Conservation (phyloP, 1,140 invertebrate genomes). For the Drosophila insularis region DNA sequence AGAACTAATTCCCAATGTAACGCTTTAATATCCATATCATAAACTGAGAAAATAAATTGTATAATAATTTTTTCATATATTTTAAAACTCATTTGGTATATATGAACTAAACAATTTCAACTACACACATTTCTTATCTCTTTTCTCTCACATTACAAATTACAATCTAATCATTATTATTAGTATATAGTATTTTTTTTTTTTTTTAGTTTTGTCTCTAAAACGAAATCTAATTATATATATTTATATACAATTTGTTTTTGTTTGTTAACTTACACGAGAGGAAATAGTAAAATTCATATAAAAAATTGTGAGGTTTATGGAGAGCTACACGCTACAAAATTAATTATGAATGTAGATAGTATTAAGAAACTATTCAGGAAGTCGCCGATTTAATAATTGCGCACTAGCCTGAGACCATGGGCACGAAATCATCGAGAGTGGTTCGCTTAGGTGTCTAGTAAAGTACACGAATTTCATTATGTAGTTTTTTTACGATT, state of each 20-base stretch:
- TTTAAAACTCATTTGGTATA: conserved; percentile 56
- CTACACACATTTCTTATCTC: conserved; percentile 46
- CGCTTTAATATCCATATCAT: background rate
- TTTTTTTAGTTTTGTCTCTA: conserved; percentile 32
- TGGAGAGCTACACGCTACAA: conserved; percentile 36
- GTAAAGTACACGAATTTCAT: conserved; percentile 59
- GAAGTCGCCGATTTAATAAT: conserved; percentile 31
- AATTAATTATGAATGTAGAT: conserved; percentile 25
- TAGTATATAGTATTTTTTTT: conserved; percentile 16
- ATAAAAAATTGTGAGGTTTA: conserved; percentile 47
- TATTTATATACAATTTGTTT: conserved; percentile 61
- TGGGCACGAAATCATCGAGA: conserved; percentile 42
- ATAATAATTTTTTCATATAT: conserved; percentile 51
- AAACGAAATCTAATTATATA: conserved; percentile 34
- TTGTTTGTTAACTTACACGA: conserved; percentile 48
- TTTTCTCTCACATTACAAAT: conserved; percentile 20
- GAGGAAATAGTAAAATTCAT: conserved; percentile 55
- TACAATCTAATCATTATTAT: conserved; percentile 45
- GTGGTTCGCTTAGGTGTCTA: conserved; percentile 35
- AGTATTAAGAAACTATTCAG: conserved; percentile 33
- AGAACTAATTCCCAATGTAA: background rate
- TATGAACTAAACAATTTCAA: conserved; percentile 59
- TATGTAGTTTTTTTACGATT: conserved; percentile 12
- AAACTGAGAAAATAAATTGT: background rate
- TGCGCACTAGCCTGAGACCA: conserved; percentile 32